Percentiles rank a stretch among this genome's conserved stretches.
These are phyloP conservation scores for Gerosis bhagava DNA, from an alignment of 2,888 invertebrate species.

Conservation along the genomic window DNA sequence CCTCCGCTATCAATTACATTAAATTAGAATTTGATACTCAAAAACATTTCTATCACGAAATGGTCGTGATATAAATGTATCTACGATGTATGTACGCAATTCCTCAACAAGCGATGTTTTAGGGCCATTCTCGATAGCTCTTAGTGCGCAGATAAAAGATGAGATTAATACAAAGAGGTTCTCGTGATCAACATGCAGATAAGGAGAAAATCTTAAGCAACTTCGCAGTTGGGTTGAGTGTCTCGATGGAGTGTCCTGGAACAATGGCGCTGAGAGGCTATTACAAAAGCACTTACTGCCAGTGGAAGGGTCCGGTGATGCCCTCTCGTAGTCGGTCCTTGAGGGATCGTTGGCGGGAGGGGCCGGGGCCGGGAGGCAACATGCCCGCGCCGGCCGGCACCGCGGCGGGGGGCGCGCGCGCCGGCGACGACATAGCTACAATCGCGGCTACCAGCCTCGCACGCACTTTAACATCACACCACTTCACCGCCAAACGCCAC, in stretches of 20 bases:
- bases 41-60: too few relatives aligned
- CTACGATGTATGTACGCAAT: too few relatives aligned
- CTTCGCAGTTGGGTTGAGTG: constrained; percentile 8
- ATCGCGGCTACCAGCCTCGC: constrained; percentile 38
- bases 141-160: constrained; percentile 16
- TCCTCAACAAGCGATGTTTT: constrained; percentile 33
- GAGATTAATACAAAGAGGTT: constrained; percentile 14
- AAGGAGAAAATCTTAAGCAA: constrained; percentile 5
- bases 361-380: constrained; percentile 76
- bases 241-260: constrained; percentile 19
- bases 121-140: constrained; percentile 23
- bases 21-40: too few relatives aligned
- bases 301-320: constrained; percentile 89
- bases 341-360: constrained; percentile 88
- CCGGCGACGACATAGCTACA: constrained; percentile 64
- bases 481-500: constrained; percentile 58
- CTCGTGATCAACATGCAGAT: constrained; percentile 22
- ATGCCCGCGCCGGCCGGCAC: constrained; percentile 66
- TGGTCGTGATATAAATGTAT: too few relatives aligned
- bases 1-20: constrained; percentile 11
- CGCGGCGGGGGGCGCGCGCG: constrained; percentile 54
- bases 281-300: constrained; percentile 87
- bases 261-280: constrained; percentile 14
- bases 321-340: constrained; percentile 91
- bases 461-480: constrained; percentile 57